Evolutionary conservation across 2,888 invertebrate genomes (phyloP).

Genomic region (Arge pagana): DNA sequence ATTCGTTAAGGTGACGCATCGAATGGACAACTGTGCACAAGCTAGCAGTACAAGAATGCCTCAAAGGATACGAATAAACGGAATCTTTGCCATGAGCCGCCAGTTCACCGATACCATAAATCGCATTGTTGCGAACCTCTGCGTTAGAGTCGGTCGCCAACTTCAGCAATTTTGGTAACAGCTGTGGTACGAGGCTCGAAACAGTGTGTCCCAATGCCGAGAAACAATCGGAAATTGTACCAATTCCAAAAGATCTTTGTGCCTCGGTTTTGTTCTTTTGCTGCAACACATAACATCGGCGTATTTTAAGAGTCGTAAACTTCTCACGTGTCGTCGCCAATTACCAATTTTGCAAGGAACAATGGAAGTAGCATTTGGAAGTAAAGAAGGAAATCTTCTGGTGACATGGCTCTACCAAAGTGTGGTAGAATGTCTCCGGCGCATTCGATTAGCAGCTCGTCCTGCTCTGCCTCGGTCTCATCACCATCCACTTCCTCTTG

Average conservation of each 20-base stretch:
- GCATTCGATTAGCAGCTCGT: constrained; percentile 73
- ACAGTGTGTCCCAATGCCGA: constrained; percentile 64
- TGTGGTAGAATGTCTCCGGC: constrained; percentile 76
- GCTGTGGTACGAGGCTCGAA: constrained; percentile 63
- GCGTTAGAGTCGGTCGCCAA: constrained; percentile 67
- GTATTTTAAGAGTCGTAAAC: background rate
- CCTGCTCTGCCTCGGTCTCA: constrained; percentile 74
- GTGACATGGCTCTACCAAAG: constrained; percentile 68
- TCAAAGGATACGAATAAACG: constrained; percentile 64
- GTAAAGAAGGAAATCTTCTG: constrained; percentile 70
- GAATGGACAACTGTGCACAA: background rate
- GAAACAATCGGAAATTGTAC: constrained; percentile 75
- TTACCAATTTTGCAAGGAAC: constrained; percentile 69
- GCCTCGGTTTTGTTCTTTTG: constrained; percentile 68
- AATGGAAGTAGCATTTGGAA: constrained; percentile 69
- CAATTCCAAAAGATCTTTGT: constrained; percentile 74
- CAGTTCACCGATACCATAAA: constrained; percentile 77
- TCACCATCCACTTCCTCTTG: constrained; percentile 60
- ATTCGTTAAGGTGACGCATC: constrained; percentile 34
- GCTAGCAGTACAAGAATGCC: no score
- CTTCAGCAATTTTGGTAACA: constrained; percentile 68
- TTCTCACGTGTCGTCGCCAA: constrained; percentile 34
- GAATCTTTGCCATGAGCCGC: constrained; percentile 69
- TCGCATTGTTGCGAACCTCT: constrained; percentile 77
- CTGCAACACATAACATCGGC: constrained; percentile 53